Conservation (phyloP, 2,888 invertebrate species). For the Xanthostigma xanthostigma region DNA sequence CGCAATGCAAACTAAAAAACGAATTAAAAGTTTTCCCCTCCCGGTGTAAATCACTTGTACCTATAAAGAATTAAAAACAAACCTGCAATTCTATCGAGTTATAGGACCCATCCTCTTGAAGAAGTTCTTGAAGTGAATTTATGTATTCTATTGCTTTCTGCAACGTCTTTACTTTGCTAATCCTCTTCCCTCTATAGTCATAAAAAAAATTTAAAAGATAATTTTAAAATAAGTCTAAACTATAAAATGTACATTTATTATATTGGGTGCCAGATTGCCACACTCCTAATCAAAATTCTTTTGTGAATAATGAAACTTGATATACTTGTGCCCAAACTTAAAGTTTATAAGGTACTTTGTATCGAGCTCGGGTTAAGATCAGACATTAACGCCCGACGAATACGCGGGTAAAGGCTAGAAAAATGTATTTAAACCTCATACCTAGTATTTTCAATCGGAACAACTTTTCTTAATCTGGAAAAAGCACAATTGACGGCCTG, state of each 20-base stretch:
- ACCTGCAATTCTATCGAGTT: background rate
- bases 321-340: too few relatives aligned
- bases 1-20: too few relatives aligned
- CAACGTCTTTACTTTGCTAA: conserved; percentile 49
- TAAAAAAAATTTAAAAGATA: conserved; percentile 2
- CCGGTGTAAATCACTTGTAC: too few relatives aligned
- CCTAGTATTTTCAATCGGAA: conserved; percentile 37
- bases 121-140: conserved; percentile 31
- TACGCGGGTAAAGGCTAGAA: too few relatives aligned
- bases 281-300: too few relatives aligned
- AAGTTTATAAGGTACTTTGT: too few relatives aligned
- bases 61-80: too few relatives aligned
- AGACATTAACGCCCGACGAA: too few relatives aligned
- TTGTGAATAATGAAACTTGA: too few relatives aligned
- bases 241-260: background rate
- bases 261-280: too few relatives aligned
- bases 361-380: too few relatives aligned
- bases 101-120: conserved; percentile 16
- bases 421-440: conserved; percentile 11
- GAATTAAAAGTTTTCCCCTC: too few relatives aligned
- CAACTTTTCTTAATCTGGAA: conserved; percentile 36
- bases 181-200: conserved; percentile 32
- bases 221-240: background rate
- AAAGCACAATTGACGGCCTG: conserved; percentile 50
- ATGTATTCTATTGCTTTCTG: conserved; percentile 49